These are phyloP conservation scores for Sesia apiformis DNA, from an alignment of 2,888 invertebrate species.

Conservation along the genomic window DNA sequence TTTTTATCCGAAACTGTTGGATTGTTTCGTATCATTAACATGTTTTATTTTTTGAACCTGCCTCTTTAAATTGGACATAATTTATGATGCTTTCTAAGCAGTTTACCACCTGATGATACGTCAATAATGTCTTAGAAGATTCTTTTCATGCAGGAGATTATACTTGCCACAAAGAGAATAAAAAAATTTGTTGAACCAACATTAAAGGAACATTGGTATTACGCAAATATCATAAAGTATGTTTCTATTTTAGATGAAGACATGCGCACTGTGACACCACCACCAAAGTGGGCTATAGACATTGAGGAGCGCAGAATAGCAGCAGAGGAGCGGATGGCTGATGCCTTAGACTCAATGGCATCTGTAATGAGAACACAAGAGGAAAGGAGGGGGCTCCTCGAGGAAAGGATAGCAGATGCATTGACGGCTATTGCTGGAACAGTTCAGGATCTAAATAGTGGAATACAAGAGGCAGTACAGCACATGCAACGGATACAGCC, in stretches of 20 bases:
- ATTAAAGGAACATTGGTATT: no score
- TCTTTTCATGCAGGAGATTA: no score
- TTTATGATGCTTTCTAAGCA: no score
- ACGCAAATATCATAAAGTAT: no score
- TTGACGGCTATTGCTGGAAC: conserved; percentile 42
- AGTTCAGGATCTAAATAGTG: conserved; percentile 46
- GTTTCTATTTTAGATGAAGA: conserved; percentile 29
- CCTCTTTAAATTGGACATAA: no score
- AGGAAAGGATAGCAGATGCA: conserved; percentile 42
- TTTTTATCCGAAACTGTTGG: no score
- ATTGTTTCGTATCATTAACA: no score
- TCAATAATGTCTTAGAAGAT: no score
- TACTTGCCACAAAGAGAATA: no score
- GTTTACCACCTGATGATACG: no score
- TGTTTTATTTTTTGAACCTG: no score
- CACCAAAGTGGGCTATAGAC: conserved; percentile 55
- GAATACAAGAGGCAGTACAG: conserved; percentile 42
- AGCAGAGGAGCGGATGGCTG: conserved; percentile 53
- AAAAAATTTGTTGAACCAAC: no score
- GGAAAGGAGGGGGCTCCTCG: conserved; percentile 34
- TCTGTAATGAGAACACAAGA: conserved; percentile 41
- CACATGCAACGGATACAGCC: conserved; percentile 21
- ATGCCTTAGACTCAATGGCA: conserved; percentile 47
- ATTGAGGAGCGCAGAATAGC: conserved; percentile 51
- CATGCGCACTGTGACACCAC: conserved; percentile 27